These are phyloP conservation scores for Notolabrus celidotus DNA, from an alignment of 2,797 vertebrate genomes.

Conservation along the genomic window DNA sequence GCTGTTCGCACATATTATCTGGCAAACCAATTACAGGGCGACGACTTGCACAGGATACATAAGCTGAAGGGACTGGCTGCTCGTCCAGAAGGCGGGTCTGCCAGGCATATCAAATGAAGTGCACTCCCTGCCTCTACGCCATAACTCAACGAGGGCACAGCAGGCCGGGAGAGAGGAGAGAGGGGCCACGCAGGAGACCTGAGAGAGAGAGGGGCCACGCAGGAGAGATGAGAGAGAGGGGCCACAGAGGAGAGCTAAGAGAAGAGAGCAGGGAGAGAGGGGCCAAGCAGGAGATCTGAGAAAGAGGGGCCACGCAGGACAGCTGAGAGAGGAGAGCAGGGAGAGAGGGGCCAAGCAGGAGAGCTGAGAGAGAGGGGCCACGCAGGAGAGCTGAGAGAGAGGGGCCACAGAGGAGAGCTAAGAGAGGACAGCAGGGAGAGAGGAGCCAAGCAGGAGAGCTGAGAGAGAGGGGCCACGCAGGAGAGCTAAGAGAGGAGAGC, in stretches of 20 bases:
- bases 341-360: no score
- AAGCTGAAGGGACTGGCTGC: slow-evolving; percentile 57
- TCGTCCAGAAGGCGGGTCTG: slow-evolving; percentile 67
- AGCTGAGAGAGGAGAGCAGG: no score
- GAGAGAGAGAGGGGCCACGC: background rate
- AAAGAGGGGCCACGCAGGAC: background rate
- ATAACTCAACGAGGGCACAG: slow-evolving; percentile 68
- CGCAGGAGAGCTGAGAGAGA: slow-evolving; percentile 23
- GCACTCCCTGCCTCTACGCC: slow-evolving; percentile 48
- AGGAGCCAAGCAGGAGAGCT: no score
- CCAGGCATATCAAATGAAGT: slow-evolving; percentile 70
- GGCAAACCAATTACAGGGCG: slow-evolving; percentile 67
- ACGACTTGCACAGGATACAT: slow-evolving; percentile 55
- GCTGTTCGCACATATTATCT: slow-evolving; percentile 55
- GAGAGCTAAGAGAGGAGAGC: no score
- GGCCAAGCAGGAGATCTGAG: slow-evolving; percentile 28
- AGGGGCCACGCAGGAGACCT: slow-evolving; percentile 22
- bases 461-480: background rate
- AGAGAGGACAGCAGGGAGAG: slow-evolving; percentile 54
- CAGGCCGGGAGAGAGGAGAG: slow-evolving; percentile 32
- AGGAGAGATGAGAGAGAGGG: background rate
- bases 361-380: no score
- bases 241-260: background rate
- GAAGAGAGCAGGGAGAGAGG: no score
- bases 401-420: no score